Evolutionary conservation across 1,140 invertebrate genomes (phyloP).

Genomic region (Neodiprion fabricii): DNA sequence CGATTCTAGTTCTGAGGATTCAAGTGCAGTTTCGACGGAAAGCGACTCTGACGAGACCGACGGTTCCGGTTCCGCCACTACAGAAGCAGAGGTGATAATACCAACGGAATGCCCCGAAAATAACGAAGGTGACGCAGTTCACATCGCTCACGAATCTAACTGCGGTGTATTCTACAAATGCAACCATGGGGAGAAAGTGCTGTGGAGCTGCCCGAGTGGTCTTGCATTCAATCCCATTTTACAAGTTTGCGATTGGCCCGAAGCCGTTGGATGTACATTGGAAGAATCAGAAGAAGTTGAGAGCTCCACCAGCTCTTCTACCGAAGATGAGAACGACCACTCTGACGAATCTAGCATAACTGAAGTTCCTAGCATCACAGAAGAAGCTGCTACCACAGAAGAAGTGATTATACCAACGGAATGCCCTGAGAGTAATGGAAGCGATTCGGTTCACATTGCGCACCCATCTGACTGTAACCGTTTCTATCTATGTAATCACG

Average conservation of each 20-base stretch:
- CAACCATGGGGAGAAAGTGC: conserved; percentile 54
- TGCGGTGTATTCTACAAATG: conserved; percentile 67
- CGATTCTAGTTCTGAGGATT: conserved; percentile 26
- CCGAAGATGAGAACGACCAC: conserved; percentile 3
- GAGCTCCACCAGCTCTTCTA: neutral
- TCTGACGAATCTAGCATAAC: neutral
- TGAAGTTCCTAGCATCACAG: conserved; percentile 1
- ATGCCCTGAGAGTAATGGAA: conserved; percentile 16
- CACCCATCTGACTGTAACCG: conserved; percentile 38
- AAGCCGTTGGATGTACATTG: conserved; percentile 35
- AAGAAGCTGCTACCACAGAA: neutral
- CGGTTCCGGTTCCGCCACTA: no score
- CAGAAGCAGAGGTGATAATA: neutral
- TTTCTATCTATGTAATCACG: conserved; percentile 47
- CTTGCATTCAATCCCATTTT: conserved; percentile 60
- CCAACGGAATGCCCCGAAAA: conserved; percentile 23
- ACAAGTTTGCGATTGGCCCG: conserved; percentile 54
- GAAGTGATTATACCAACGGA: neutral
- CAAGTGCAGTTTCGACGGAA: neutral
- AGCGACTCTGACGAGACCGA: conserved; percentile 3
- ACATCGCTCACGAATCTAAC: conserved; percentile 53
- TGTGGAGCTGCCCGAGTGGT: conserved; percentile 55
- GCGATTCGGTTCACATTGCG: conserved; percentile 20
- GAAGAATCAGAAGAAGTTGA: neutral
- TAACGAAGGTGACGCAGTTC: neutral